A percentile compares a stretch with the other conserved stretches of the same genome.
Conservation (phyloP, 2,797 vertebrate species). For the Zalophus californianus region DNA sequence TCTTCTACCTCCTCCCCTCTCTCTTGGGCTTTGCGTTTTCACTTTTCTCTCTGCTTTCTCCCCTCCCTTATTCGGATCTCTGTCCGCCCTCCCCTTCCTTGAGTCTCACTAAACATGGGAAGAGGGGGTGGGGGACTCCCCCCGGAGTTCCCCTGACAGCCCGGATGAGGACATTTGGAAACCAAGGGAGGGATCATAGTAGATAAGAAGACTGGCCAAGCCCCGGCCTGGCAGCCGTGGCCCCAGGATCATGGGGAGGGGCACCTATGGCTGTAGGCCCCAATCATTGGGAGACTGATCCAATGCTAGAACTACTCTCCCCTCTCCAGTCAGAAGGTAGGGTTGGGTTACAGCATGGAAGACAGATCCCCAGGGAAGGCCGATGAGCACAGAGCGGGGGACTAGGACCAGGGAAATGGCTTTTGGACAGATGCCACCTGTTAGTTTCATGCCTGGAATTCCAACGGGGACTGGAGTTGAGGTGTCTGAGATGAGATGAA, state of each 20-base stretch:
- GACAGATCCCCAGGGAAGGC: not conserved
- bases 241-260: not conserved
- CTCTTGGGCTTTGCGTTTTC: not conserved
- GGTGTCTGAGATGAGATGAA: conserved; percentile 8
- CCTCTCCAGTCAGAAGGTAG: not conserved
- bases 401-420: not conserved
- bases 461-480: not conserved
- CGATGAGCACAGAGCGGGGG: not conserved
- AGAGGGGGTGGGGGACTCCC: not conserved
- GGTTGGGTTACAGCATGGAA: not conserved
- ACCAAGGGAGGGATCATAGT: not conserved
- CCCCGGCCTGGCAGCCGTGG: not conserved
- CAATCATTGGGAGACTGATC: not conserved
- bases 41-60: not conserved
- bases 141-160: not conserved
- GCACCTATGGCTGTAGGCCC: not conserved
- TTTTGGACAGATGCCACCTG: conserved; percentile 28
- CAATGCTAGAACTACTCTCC: not conserved
- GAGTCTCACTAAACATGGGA: not conserved
- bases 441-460: conserved; percentile 55
- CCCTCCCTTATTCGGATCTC: not conserved
- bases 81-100: not conserved
- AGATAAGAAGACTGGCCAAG: not conserved
- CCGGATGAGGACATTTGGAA: conserved; percentile 25
- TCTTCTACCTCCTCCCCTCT: not conserved